phyloP scores from a whole-genome alignment of 2,888 invertebrate genomes.

The Herminia tarsipennalis region DNA sequence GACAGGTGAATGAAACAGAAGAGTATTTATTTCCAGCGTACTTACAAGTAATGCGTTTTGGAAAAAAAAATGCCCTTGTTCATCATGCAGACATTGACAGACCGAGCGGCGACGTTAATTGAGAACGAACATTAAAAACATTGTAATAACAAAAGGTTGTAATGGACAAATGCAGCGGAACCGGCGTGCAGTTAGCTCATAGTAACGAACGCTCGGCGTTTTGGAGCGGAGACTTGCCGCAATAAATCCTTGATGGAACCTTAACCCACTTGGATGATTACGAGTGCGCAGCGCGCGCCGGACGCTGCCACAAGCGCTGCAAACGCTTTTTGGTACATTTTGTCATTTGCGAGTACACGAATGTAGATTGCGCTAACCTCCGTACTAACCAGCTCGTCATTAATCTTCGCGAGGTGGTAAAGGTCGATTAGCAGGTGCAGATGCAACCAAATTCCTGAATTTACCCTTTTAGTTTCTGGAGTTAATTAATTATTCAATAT shows the following conservation, averaged over 20 bases:
- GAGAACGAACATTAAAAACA: constrained; percentile 42
- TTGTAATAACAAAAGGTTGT: constrained; percentile 62
- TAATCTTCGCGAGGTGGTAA: constrained; percentile 29
- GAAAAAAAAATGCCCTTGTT: constrained; percentile 53
- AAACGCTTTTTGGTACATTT: constrained; percentile 60
- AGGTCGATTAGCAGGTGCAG: constrained; percentile 54
- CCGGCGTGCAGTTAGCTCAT: constrained; percentile 80
- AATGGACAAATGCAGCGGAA: constrained; percentile 80
- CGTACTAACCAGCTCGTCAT: constrained; percentile 14
- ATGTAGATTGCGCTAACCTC: constrained; percentile 26
- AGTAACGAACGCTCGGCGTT: constrained; percentile 78
- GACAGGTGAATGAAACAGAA: constrained; percentile 66
- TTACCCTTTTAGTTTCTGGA: constrained; percentile 57
- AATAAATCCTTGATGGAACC: constrained; percentile 85
- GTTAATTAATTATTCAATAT: constrained; percentile 60
- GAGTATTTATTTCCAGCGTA: constrained; percentile 42
- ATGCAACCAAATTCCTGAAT: constrained; percentile 51
- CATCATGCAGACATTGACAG: constrained; percentile 59
- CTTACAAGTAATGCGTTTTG: constrained; percentile 34
- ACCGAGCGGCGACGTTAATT: constrained; percentile 66
- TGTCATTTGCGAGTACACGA: constrained; percentile 40
- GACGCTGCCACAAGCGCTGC: constrained; percentile 66
- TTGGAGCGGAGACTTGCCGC: constrained; percentile 85
- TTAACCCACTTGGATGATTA: constrained; percentile 85
- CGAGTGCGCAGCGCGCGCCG: constrained; percentile 70